A percentile compares a stretch with the other conserved stretches of the same genome.
These are phyloP conservation scores for Dryadula phaetusa DNA, from an alignment of 2,888 invertebrate species.

Conservation along the genomic window DNA sequence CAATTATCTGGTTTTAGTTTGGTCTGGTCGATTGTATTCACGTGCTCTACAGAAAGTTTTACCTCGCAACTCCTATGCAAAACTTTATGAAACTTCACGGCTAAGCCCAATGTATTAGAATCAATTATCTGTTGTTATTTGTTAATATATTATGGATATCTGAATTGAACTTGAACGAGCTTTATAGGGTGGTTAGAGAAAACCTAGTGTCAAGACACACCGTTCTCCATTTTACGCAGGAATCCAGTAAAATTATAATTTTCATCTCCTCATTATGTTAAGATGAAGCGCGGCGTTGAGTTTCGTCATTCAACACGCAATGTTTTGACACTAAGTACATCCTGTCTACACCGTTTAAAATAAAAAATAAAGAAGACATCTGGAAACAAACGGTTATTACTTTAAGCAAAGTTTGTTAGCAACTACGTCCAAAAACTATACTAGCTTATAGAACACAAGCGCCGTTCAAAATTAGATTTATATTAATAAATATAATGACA, in stretches of 20 bases:
- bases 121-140: not conserved
- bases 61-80: conserved; percentile 6
- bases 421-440: not conserved
- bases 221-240: too few species aligned
- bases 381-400: not conserved
- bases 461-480: too few species aligned
- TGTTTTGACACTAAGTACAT: too few species aligned
- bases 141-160: not conserved
- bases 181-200: too few species aligned
- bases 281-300: too few species aligned
- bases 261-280: too few species aligned
- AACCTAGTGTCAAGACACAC: too few species aligned
- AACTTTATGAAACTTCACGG: conserved; percentile 25
- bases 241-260: too few species aligned
- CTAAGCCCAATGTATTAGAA: conserved; percentile 11
- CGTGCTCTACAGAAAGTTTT: conserved; percentile 25
- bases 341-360: not conserved
- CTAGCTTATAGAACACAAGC: too few species aligned
- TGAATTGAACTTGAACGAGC: too few species aligned
- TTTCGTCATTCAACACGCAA: too few species aligned
- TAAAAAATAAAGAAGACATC: not conserved
- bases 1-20: conserved; percentile 32
- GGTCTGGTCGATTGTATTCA: conserved; percentile 27
- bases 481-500: too few species aligned
- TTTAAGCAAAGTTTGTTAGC: conserved; percentile 1